Evolutionary conservation across 2,888 invertebrate species (phyloP).

Genomic region (Yponomeuta sedellus): DNA sequence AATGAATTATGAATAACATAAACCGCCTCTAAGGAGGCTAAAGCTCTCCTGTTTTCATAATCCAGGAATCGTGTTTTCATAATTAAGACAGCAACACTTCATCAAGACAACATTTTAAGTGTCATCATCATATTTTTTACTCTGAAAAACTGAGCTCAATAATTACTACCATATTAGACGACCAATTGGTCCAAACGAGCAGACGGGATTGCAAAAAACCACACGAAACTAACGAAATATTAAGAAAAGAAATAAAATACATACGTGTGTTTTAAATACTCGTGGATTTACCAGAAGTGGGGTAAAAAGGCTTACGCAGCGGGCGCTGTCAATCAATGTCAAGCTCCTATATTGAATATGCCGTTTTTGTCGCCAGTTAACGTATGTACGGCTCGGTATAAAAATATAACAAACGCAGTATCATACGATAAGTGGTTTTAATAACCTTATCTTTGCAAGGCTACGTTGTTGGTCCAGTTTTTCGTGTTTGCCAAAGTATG

Average conservation of each 20-base stretch:
- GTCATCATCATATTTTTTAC: too few relatives aligned
- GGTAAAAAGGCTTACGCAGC: conserved; percentile 29
- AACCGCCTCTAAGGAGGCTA: too few relatives aligned
- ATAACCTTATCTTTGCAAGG: background rate
- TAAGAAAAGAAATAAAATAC: background rate
- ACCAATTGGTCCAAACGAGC: too few relatives aligned
- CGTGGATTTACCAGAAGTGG: background rate
- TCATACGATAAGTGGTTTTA: background rate
- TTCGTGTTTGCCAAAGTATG: background rate
- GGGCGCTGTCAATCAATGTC: conserved; percentile 54
- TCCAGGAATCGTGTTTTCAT: background rate
- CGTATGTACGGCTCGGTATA: background rate
- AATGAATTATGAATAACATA: too few relatives aligned
- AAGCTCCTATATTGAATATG: conserved; percentile 25
- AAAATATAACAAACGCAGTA: conserved; percentile 5
- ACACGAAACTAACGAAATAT: conserved; percentile 4
- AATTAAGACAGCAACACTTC: background rate
- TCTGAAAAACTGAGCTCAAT: background rate
- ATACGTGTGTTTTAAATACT: conserved; percentile 8
- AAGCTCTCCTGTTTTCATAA: too few relatives aligned
- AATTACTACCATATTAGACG: conserved; percentile 14
- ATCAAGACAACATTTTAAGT: background rate
- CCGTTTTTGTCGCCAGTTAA: conserved; percentile 26
- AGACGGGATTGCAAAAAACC: background rate
- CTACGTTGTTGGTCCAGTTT: background rate